phyloP scores from a whole-genome alignment of 1,140 invertebrate genomes.

The Popillia japonica region DNA sequence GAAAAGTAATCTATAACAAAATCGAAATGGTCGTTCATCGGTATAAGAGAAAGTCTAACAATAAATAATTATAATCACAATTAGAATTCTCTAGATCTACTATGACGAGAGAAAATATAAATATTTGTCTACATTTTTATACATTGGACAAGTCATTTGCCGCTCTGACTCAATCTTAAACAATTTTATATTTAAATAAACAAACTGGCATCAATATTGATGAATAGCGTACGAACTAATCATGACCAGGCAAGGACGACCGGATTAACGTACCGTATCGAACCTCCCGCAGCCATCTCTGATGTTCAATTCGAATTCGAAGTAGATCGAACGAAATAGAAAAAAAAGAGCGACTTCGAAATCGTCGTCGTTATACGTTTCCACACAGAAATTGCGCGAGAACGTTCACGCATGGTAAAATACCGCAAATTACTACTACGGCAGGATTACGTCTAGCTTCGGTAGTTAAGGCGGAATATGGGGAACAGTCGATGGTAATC shows the following conservation, averaged over 20 bases:
- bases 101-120: not conserved
- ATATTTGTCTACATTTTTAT: not conserved
- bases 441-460: not conserved
- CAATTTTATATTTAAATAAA: not conserved
- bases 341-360: not conserved
- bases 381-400: not conserved
- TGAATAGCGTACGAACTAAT: not conserved
- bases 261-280: not conserved
- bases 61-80: constrained; percentile 2
- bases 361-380: not conserved
- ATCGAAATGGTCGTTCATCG: not conserved
- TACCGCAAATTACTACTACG: not conserved
- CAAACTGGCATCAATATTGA: not conserved
- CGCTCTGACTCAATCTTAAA: not conserved
- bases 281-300: not conserved
- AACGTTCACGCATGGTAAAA: not conserved
- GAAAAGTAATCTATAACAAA: not conserved
- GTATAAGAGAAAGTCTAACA: not conserved
- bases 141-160: not conserved
- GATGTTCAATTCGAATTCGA: not conserved
- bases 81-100: not conserved
- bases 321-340: not conserved
- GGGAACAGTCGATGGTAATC: not conserved
- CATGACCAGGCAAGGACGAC: not conserved
- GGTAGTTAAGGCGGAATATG: not conserved